phyloP scores from a whole-genome alignment of 2,113 vertebrate species.

The Campylomormyrus numenius region DNA sequence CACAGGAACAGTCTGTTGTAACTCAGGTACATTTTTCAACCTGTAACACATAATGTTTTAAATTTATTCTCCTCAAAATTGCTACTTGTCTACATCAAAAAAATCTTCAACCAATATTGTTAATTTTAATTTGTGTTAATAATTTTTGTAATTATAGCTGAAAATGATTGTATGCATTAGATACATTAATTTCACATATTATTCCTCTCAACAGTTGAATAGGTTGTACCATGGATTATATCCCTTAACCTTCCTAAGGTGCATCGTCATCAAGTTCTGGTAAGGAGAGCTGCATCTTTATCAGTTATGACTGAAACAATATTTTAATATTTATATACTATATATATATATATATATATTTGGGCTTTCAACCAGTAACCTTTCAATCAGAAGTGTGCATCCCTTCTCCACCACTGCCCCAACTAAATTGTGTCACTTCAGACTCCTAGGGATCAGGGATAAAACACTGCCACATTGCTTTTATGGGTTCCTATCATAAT shows the following conservation, averaged over 20 bases:
- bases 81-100: no score
- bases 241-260: not conserved
- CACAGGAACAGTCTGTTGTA: not conserved
- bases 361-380: not conserved
- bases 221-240: not conserved
- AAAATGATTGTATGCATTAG: not conserved
- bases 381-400: not conserved
- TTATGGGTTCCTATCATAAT: not conserved
- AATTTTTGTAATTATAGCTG: not conserved
- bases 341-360: no score
- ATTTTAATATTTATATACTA: no score
- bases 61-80: not conserved
- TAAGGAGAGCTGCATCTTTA: not conserved
- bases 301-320: not conserved
- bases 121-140: not conserved
- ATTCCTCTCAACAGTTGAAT: not conserved
- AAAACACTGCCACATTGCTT: not conserved
- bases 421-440: not conserved
- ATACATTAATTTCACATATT: not conserved
- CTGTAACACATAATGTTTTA: not conserved
- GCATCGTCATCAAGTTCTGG: not conserved
- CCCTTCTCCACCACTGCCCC: no score
- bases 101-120: no score
- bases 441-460: no score
- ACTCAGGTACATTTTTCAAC: not conserved